Evolutionary conservation across 2,888 invertebrate species (phyloP), one percentile per base, ranked within the genome.

Genomic region (Phortica okadai): DNA sequence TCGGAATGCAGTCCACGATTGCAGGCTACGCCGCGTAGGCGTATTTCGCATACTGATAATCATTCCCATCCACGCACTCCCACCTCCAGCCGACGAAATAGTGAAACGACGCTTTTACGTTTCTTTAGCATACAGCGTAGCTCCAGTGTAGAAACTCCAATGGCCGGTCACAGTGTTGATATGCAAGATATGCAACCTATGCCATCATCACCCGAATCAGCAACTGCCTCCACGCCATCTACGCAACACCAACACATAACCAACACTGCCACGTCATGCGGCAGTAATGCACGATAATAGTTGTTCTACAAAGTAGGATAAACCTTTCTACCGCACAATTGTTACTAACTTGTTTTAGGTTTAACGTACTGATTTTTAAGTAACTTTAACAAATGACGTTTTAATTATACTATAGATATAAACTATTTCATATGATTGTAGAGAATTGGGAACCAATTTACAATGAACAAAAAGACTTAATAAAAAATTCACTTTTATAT

Each of bases 51-150:
- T 76, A 85, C 84, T 33, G 83, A 86, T 42, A 76, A 64, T 64
- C 74, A 82, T 21, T 74, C 80, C 5, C 87, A 86, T 76, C 87
- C 89, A 3, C 86, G 88, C 73, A 91, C 91, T 8, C 91, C 91
- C 56, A 91, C 91, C 1, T 90, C 91, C 4, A 89, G 88, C 76
- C 82, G 90, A n/a, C 84, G 91, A 44, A 91, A 91, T 78, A 90
- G 89, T 76, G 91, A 91, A 83, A 91, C 91, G 1, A 90, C 92
- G 0, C 86, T 92, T 50, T 74, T 91, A 11, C 89, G 89, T 42
- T 92, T 92, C 79, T 92, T 92, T 64, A 90, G 90, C 78, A 85
- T 90, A 21, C 90, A 90, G 74, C 82, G 82, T 67, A 81, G 62
- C 70, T 7, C 16, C 7, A 59, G 59, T 21, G 0, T 59, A 10